Evolutionary conservation across 2,888 invertebrate species (phyloP), one percentile per base, ranked within the genome.

Genomic region (Rotaria magnacalcarata): DNA sequence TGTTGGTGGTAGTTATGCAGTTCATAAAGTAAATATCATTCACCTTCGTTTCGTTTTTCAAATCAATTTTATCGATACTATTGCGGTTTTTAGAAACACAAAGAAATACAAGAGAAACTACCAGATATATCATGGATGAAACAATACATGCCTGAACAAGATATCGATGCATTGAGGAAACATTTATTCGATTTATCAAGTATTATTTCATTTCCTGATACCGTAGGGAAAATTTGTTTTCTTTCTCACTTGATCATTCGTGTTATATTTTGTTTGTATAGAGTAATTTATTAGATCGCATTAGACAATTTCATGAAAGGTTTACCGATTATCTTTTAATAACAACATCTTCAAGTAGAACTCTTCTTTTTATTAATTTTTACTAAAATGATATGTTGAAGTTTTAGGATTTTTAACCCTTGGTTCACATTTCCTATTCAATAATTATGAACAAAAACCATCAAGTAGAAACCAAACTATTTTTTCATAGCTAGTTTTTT

Each of bases 41-140:
- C 50, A 24, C 3, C 34, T 34, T 56, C 34, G 34, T n/a, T 60
- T 43, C 41, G 60, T 47, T 56, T 24, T 54, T 47, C 14, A 43
- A 85, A 50, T 60, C 54, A 43, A 85, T 47, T 21, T 54, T 54
- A 34, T 34, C 34, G 34, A 34, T 34, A 34, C 34, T 50, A 50
- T 50, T 50, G 3, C 21, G 19, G 3, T 54, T 52, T 58, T 21
- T 85, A 85, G 97, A 96, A 95, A 94, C 96, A 96, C 90, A 94
- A 95, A 89, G 94, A 96, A 90, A 96, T 96, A 95, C 96, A 95
- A 90, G 95, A 96, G 87, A 94, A 95, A 19, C 91, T 99, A 43
- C 98, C 98, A 0, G 96, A 96, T 90, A 92, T 96, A 90, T 94
- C 94, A 85, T 97, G 97, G 96, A 89, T 97, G 87, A 94, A 95